These are phyloP conservation scores for Trichogramma dendrolimi DNA, from an alignment of 2,888 invertebrate species.

Conservation along the genomic window DNA sequence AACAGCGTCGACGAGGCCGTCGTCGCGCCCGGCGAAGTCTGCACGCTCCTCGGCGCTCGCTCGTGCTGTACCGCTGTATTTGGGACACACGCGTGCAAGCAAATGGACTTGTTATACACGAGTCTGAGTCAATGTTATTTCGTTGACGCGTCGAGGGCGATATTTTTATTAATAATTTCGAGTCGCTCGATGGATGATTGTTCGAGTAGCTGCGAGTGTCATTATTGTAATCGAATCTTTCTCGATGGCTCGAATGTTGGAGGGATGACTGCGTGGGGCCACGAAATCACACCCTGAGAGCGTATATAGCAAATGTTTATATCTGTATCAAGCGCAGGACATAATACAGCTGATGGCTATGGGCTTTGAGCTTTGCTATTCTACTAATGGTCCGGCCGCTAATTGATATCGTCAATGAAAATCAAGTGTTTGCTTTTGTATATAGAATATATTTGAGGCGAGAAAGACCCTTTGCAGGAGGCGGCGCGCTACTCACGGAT, in stretches of 20 bases:
- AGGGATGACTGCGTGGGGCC: too few species aligned
- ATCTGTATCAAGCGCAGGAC: too few species aligned
- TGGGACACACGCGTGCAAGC: constrained; percentile 16
- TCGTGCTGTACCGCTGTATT: constrained; percentile 84
- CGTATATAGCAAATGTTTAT: too few species aligned
- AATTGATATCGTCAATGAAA: constrained; percentile 49
- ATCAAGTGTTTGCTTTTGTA: constrained; percentile 49
- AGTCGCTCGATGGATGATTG: not conserved
- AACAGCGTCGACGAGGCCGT: not conserved
- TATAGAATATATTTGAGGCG: too few species aligned
- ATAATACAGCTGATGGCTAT: too few species aligned
- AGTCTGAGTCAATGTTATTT: too few species aligned
- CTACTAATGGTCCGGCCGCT: constrained; percentile 30
- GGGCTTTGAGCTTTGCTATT: not conserved
- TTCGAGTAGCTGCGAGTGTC: not conserved
- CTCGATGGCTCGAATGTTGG: too few species aligned
- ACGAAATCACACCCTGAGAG: too few species aligned
- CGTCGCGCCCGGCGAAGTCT: not conserved
- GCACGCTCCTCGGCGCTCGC: constrained; percentile 66
- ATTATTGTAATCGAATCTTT: not conserved
- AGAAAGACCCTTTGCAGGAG: too few species aligned
- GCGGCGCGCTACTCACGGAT: not conserved
- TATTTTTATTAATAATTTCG: not conserved
- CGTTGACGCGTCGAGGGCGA: too few species aligned
- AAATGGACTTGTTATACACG: too few species aligned